These are phyloP conservation scores for Neocrepidodera transversa DNA, from an alignment of 2,888 invertebrate genomes.

Conservation along the genomic window DNA sequence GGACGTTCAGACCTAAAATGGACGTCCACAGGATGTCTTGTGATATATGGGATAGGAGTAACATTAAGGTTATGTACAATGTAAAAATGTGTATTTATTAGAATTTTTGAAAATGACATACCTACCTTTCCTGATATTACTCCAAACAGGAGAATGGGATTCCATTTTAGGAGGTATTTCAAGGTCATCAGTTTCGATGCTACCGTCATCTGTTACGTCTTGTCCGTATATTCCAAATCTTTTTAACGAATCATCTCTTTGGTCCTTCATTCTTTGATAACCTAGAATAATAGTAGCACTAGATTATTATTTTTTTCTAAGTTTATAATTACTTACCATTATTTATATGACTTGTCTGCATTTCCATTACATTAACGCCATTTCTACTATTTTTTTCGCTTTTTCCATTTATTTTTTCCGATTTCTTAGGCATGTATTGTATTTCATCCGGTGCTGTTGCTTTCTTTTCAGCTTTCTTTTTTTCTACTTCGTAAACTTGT, in stretches of 20 bases:
- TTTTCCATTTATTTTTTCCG: slow-evolving; percentile 14
- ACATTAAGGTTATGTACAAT: too few relatives aligned
- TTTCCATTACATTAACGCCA: slow-evolving; percentile 29
- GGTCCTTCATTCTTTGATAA: slow-evolving; percentile 45
- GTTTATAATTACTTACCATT: slow-evolving; percentile 33
- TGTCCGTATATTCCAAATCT: slow-evolving; percentile 56
- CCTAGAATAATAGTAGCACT: slow-evolving; percentile 23
- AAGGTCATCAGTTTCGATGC: slow-evolving; percentile 49
- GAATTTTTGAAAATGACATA: slow-evolving; percentile 12
- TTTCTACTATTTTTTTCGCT: slow-evolving; percentile 31
- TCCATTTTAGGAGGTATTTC: slow-evolving; percentile 51
- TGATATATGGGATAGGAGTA: too few relatives aligned
- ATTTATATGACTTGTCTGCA: slow-evolving; percentile 30
- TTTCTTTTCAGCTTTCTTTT: slow-evolving; percentile 31
- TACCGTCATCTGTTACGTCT: slow-evolving; percentile 47
- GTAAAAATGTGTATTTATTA: neutral
- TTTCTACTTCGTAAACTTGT: slow-evolving; percentile 47
- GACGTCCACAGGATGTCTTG: too few relatives aligned
- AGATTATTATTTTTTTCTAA: too few relatives aligned
- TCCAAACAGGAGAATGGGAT: slow-evolving; percentile 59
- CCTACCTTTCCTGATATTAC: slow-evolving; percentile 58
- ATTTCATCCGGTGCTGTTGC: slow-evolving; percentile 8
- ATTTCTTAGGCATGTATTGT: slow-evolving; percentile 21
- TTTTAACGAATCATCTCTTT: slow-evolving; percentile 46
- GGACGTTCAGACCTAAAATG: too few relatives aligned